These are phyloP conservation scores for Mycteria americana DNA, from an alignment of 2,797 vertebrate species.

Conservation along the genomic window DNA sequence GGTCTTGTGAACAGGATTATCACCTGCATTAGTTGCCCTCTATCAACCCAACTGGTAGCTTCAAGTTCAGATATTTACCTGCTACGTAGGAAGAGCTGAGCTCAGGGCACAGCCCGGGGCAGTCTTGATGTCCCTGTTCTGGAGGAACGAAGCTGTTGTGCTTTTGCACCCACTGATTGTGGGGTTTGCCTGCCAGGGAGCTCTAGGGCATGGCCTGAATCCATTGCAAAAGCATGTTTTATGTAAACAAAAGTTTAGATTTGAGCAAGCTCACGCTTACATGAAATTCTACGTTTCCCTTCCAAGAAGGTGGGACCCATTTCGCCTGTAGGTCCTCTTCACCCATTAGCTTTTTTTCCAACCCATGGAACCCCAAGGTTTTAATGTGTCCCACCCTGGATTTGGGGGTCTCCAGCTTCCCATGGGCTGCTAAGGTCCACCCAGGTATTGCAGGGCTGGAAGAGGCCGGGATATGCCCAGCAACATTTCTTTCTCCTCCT, in stretches of 20 bases:
- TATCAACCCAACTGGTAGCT: background rate
- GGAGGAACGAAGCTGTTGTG: background rate
- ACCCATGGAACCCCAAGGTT: background rate
- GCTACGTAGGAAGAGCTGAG: background rate
- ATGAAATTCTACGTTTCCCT: background rate
- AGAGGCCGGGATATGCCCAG: background rate
- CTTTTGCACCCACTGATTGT: background rate
- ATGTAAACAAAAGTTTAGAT: background rate
- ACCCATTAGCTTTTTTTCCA: background rate
- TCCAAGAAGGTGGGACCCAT: background rate
- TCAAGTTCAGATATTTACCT: background rate
- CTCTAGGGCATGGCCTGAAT: background rate
- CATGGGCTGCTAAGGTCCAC: background rate
- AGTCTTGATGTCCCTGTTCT: background rate
- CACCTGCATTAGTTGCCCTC: background rate
- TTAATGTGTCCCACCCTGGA: background rate
- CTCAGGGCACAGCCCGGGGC: rapidly evolving
- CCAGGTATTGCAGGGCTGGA: background rate
- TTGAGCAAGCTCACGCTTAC: background rate
- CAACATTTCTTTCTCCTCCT: background rate
- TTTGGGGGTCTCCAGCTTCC: background rate
- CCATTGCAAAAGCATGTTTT: background rate
- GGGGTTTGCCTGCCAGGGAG: background rate
- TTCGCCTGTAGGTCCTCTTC: background rate
- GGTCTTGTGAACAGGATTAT: background rate